Conservation (phyloP, 2,888 invertebrate genomes). For the Gymnoscelis rufifasciata region DNA sequence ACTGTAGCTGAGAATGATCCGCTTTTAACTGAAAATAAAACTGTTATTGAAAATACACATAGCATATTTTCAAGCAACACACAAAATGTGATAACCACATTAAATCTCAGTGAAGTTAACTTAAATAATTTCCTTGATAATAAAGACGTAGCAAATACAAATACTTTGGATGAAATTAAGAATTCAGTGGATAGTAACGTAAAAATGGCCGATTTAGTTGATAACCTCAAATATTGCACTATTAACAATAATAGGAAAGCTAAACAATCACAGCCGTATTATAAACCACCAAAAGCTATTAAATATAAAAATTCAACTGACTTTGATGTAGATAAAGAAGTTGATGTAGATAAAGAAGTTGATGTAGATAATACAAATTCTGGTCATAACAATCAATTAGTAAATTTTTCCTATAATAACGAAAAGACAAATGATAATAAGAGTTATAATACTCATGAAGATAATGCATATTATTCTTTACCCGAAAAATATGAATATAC, state of each 20-base stretch:
- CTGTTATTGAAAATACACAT: neutral
- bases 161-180: too few relatives aligned
- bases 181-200: neutral
- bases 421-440: too few relatives aligned
- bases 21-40: neutral
- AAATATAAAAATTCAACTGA: neutral
- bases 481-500: too few relatives aligned
- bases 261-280: neutral
- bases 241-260: slow-evolving; percentile 2
- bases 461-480: too few relatives aligned
- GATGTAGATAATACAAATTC: neutral
- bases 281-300: neutral
- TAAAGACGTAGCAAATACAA: too few relatives aligned
- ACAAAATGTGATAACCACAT: too few relatives aligned
- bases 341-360: neutral
- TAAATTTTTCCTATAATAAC: neutral
- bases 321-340: neutral
- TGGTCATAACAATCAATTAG: too few relatives aligned
- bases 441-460: too few relatives aligned
- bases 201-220: slow-evolving; percentile 4
- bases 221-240: slow-evolving; percentile 4
- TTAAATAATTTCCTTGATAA: too few relatives aligned
- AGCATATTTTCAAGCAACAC: neutral
- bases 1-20: neutral
- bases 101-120: too few relatives aligned